Base-by-base conservation (phyloP, 92 coral and sea anemone genomes). In the Bergia sp. region DNA sequence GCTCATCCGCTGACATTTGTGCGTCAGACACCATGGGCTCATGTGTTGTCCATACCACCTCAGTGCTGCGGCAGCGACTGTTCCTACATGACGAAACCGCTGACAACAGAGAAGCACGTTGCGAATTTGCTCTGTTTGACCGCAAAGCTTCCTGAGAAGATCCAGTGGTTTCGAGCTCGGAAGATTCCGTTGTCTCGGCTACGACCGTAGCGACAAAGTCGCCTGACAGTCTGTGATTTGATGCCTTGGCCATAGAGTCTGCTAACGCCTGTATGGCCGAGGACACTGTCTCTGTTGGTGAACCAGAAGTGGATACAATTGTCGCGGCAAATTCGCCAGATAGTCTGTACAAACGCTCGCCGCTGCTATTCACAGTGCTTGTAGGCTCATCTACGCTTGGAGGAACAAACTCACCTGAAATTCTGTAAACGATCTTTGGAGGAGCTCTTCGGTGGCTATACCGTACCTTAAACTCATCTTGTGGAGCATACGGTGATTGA, bases 401-500 rank as follows among this genome's bases (percentile, higher is more conserved):
- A 2, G 78, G 53, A 37, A 91, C 90, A 77, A 93, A 93, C 76
- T 93, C 95, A 40, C 96, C 96, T 3, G 98, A 95, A 82, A 95
- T 55, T 77, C 98, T 86, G 92, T 95, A 95, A 65, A 95, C 87
- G 3, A 95, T 66, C 66, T 94, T 93, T 45, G 95, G 95, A 37
- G 92, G 92, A 8, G 92, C 73, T 41, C 92, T 76, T 6, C 93
- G 96, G 50, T 94, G 91, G 73, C 93, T 85, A 50, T 93, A 92
- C 18, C 98, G 98, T 21, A 88, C 53, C 61, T 90, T 93, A 81
- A 92, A 95, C 42, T 95, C 95, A 5, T 90, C 92, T 73, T 97
- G 99, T 11, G 98, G 98, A 7, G 98, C 96, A 79, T 97, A 97
- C 5, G 99, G 99, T 16, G 98, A 92, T 65, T 88, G 92, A 2